phyloP scores from a whole-genome alignment of 2,113 vertebrate genomes.

The Dendropsophus ebraccatus region DNA sequence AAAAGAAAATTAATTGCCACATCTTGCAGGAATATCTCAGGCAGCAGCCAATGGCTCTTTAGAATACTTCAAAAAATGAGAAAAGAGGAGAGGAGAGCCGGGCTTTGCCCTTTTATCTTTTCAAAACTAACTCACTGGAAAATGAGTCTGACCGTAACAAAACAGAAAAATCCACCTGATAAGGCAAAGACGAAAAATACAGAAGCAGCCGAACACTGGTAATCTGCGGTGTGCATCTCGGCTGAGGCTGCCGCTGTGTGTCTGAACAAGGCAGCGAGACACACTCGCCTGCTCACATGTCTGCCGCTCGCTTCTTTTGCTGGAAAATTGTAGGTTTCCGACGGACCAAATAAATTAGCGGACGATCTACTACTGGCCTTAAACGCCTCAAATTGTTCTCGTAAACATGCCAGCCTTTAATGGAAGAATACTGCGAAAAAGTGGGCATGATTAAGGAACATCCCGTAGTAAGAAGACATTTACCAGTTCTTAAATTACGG shows the following conservation, averaged over 20 bases:
- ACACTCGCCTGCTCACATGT: neutral
- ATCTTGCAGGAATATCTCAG: slow-evolving; percentile 97
- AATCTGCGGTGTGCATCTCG: slow-evolving; percentile 15
- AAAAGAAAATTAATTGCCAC: slow-evolving; percentile 99
- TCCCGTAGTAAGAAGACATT: slow-evolving; percentile 33
- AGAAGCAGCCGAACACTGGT: slow-evolving; percentile 3
- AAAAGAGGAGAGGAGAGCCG: slow-evolving; percentile 54
- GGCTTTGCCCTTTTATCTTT: slow-evolving; percentile 65
- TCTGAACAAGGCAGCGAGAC: neutral
- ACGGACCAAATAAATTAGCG: slow-evolving; percentile 29
- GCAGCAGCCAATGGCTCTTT: slow-evolving; percentile 89
- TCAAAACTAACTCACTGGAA: slow-evolving; percentile 60
- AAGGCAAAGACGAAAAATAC: slow-evolving; percentile 25
- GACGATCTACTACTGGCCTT: slow-evolving; percentile 30
- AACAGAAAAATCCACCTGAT: slow-evolving; percentile 51
- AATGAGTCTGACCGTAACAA: slow-evolving; percentile 58
- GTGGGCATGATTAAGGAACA: slow-evolving; percentile 44
- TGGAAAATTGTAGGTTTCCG: slow-evolving; percentile 11
- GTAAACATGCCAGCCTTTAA: slow-evolving; percentile 52
- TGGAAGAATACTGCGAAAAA: slow-evolving; percentile 43
- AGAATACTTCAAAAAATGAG: slow-evolving; percentile 73
- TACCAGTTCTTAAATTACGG: slow-evolving; percentile 53
- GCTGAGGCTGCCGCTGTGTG: neutral
- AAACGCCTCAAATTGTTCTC: slow-evolving; percentile 50
- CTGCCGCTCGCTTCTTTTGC: neutral